These are phyloP conservation scores for Pogona vitticeps DNA, from an alignment of 2,113 vertebrate species.

Conservation along the genomic window DNA sequence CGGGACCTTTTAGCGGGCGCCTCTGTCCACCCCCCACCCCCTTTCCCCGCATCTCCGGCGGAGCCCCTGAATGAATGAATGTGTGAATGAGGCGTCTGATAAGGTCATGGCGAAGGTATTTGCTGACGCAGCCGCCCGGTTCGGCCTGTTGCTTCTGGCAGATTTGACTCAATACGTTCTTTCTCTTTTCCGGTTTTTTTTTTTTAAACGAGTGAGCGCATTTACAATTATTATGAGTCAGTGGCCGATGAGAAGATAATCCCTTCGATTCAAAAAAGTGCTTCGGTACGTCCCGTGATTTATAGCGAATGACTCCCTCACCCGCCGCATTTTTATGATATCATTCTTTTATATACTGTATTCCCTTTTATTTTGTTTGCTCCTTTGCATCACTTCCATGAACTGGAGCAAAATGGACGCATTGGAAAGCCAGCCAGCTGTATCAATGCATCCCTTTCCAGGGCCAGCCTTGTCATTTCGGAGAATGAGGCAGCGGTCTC, in stretches of 20 bases:
- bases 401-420: background rate
- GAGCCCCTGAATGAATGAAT: background rate
- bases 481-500: no score
- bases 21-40: no score
- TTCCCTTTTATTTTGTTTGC: background rate
- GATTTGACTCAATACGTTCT: background rate
- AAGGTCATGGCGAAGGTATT: accelerated
- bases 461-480: no score
- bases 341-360: background rate
- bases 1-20: background rate
- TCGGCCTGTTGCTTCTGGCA: background rate
- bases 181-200: accelerated
- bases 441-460: no score
- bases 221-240: background rate
- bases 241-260: background rate
- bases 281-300: background rate
- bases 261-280: background rate
- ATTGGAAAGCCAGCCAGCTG: background rate
- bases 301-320: background rate
- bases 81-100: accelerated
- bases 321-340: background rate
- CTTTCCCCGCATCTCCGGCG: no score
- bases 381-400: background rate
- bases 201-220: accelerated
- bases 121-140: accelerated